phyloP scores from a whole-genome alignment of 2,113 vertebrate species.

The Miniopterus natalensis region DNA sequence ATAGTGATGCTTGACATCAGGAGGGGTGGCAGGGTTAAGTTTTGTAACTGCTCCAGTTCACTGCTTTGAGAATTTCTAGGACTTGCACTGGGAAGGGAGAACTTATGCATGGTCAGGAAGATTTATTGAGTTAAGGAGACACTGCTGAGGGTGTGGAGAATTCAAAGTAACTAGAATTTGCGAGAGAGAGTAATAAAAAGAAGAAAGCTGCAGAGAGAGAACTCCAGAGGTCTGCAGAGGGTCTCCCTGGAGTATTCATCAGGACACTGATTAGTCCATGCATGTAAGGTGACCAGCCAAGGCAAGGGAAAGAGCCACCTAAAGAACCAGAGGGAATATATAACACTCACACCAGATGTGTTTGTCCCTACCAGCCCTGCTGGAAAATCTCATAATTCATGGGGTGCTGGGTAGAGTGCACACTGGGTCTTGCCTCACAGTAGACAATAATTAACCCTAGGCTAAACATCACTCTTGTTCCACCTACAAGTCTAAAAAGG shows the following conservation, averaged over 20 bases:
- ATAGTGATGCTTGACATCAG: not conserved
- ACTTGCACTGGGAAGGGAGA: not conserved
- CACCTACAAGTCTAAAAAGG: not conserved
- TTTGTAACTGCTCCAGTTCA: not conserved
- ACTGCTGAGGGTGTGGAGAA: not conserved
- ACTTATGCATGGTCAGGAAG: not conserved
- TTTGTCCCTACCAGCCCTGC: not conserved
- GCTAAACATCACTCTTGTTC: not conserved
- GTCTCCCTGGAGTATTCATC: not conserved
- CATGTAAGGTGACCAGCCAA: not conserved
- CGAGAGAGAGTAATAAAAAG: not conserved
- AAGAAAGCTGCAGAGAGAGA: not conserved
- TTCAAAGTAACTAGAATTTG: not conserved
- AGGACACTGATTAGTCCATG: not conserved
- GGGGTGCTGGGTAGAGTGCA: not conserved
- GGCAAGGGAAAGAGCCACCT: not conserved
- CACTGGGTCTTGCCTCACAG: not conserved
- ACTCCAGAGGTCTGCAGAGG: not conserved
- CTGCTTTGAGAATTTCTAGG: not conserved
- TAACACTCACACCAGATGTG: not conserved
- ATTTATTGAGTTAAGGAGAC: not conserved
- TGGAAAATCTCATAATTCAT: not conserved
- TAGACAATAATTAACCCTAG: not conserved
- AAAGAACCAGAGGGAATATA: not conserved
- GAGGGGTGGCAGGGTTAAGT: not conserved